These are phyloP conservation scores for Micromesistius poutassou DNA, from an alignment of 2,797 vertebrate species.

Conservation along the genomic window DNA sequence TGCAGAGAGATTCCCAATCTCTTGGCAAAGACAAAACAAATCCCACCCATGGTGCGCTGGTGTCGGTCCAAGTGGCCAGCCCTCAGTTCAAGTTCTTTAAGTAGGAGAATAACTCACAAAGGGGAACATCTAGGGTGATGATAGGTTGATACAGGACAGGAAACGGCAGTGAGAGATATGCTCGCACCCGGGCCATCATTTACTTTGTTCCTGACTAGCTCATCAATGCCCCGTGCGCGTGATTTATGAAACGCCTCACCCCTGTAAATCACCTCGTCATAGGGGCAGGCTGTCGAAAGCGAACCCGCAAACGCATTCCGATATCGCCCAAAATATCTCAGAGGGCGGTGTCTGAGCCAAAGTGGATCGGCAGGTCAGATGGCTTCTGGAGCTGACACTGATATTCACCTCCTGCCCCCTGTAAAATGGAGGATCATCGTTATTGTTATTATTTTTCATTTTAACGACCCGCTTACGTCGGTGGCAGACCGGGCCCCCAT, in stretches of 20 bases:
- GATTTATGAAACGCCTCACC: slow-evolving; percentile 35
- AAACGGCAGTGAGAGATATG: slow-evolving; percentile 29
- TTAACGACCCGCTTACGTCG: neutral
- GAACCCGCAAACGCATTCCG: slow-evolving; percentile 26
- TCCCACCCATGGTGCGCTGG: slow-evolving; percentile 14
- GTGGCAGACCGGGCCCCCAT: neutral
- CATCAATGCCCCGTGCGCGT: slow-evolving; percentile 34
- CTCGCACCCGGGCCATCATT: slow-evolving; percentile 28
- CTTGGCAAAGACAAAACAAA: slow-evolving; percentile 9
- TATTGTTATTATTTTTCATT: slow-evolving; percentile 6
- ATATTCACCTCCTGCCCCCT: neutral
- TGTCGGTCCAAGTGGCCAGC: slow-evolving; percentile 23
- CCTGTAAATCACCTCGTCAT: slow-evolving; percentile 27
- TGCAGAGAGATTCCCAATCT: neutral
- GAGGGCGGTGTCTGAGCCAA: neutral
- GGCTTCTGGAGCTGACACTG: slow-evolving; percentile 21
- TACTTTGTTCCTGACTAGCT: slow-evolving; percentile 18
- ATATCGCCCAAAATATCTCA: slow-evolving; percentile 25
- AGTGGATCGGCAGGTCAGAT: slow-evolving; percentile 6
- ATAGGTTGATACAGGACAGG: slow-evolving; percentile 24
- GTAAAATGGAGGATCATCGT: slow-evolving; percentile 14
- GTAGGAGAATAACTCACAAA: slow-evolving; percentile 16
- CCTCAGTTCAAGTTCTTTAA: slow-evolving; percentile 17
- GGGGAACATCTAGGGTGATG: slow-evolving; percentile 19
- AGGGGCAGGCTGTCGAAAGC: slow-evolving; percentile 32